Conservation (phyloP, 2,797 vertebrate genomes). For the Sciaenops ocellatus region DNA sequence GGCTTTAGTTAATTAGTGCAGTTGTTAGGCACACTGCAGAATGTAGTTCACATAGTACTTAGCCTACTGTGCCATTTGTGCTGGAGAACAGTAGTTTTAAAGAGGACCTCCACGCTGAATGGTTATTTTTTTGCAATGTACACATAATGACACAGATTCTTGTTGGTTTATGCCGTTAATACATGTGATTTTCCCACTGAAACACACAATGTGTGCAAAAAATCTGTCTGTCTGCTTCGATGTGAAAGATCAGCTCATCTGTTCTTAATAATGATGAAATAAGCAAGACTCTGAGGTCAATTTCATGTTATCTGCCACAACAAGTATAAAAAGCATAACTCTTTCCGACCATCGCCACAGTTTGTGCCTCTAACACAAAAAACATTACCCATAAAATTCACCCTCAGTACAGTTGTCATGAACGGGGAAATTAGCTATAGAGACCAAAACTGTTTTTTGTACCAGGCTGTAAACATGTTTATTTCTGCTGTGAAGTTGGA, state of each 20-base stretch:
- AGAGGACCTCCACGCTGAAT: too few relatives aligned
- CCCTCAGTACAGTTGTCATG: too few relatives aligned
- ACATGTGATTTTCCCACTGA: not conserved
- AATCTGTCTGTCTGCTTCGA: not conserved
- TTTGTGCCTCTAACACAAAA: not conserved
- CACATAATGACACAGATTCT: not conserved
- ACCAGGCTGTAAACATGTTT: too few relatives aligned
- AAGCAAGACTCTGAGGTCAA: not conserved
- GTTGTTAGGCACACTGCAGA: conserved; percentile 3
- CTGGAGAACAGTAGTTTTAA: conserved; percentile 3
- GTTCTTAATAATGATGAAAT: too few relatives aligned
- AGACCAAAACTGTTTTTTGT: too few relatives aligned
- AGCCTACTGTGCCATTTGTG: not conserved
- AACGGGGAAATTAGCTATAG: too few relatives aligned
- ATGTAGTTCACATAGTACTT: conserved; percentile 16
- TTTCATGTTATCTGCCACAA: not conserved
- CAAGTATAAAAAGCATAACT: not conserved
- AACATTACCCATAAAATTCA: too few relatives aligned
- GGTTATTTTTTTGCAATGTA: not conserved
- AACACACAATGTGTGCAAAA: not conserved
- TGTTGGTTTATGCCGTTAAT: not conserved
- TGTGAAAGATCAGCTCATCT: too few relatives aligned
- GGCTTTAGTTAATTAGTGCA: conserved; percentile 58
- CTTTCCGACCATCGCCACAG: not conserved
- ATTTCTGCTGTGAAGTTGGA: too few relatives aligned